Base-by-base conservation (phyloP, 53 echinoderm and acorn worm species). In the Hippasteria phrygiana region DNA sequence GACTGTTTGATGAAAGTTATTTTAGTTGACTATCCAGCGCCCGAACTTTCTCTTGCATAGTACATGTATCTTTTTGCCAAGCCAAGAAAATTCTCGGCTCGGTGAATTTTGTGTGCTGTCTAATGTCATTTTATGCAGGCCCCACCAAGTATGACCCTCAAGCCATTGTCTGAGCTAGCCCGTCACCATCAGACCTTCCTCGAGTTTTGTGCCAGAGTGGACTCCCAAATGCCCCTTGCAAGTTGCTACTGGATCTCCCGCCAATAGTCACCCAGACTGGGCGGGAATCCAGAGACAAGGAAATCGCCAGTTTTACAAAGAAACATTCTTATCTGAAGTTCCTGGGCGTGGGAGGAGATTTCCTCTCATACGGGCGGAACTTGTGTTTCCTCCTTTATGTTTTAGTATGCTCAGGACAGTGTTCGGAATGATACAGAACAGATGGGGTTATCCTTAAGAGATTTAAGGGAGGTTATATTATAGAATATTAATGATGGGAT, bases 291-390 rank as follows among this genome's bases (percentile, higher is more conserved):
- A 43, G 41, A 55, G 66, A 29, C 43, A 29, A 36, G 82, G 82
- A 82, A 82, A 20, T 64, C 45, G 32, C 82, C 33, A 79, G 17
- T 73, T 43, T 45, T 29, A 63, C 45, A 33, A 82, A 82, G 82
- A 66, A 45, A 47, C 66, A 17, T 82, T 82, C 82, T 16, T 32
- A 43, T 73, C 9, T 43, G 42, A 42, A 42, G 26, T 73, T 32
- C 35, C 73, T 34, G 20, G 41, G 62, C 22, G 62, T 62, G 18
- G n/a, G 22, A 41, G 43, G 43, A n/a, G 41, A 39, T 73, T 73
- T 73, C 73, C 73, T 73, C 41, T 34, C 24, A 40, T 4, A 5
- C 20, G 71, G 71, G 28, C 14, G 31, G 34, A 67, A 22, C 37
- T 13, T 33, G 17, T 26, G 69, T 36, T 67, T 67, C 69, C 69